These are phyloP conservation scores for Tauraco hartlaubi DNA, from an alignment of 2,797 vertebrate species.

Conservation along the genomic window DNA sequence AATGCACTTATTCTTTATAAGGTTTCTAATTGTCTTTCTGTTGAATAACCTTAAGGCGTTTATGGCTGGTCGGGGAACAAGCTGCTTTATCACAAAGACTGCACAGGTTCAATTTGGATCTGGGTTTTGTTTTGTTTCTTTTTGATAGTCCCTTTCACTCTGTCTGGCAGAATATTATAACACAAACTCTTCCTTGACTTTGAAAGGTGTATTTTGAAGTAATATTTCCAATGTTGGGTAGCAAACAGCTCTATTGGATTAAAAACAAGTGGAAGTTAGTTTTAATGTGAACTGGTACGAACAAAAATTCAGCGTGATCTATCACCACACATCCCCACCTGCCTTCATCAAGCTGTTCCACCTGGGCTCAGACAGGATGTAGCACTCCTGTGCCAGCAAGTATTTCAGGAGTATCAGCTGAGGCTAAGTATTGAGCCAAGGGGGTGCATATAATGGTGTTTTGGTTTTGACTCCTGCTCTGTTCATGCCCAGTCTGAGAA, in stretches of 20 bases:
- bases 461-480: not conserved
- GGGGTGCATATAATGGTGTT: fast-evolving
- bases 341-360: not conserved
- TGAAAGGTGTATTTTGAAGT: not conserved
- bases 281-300: not conserved
- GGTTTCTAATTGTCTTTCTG: slow-evolving; percentile 1
- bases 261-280: not conserved
- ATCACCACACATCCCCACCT: not conserved
- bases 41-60: not conserved
- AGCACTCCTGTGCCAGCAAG: not conserved
- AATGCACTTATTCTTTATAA: not conserved
- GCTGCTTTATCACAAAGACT: not conserved
- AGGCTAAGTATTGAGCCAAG: not conserved
- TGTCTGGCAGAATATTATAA: not conserved
- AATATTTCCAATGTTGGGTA: not conserved
- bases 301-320: not conserved
- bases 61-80: not conserved
- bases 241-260: not conserved
- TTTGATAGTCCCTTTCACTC: not conserved
- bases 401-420: fast-evolving
- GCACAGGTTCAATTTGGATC: not conserved
- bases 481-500: not conserved
- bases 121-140: not conserved
- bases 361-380: not conserved
- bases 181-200: not conserved